A percentile compares a stretch with the other conserved stretches of the same genome.
Conservation (phyloP, 2,797 vertebrate species). For the Choloepus didactylus region DNA sequence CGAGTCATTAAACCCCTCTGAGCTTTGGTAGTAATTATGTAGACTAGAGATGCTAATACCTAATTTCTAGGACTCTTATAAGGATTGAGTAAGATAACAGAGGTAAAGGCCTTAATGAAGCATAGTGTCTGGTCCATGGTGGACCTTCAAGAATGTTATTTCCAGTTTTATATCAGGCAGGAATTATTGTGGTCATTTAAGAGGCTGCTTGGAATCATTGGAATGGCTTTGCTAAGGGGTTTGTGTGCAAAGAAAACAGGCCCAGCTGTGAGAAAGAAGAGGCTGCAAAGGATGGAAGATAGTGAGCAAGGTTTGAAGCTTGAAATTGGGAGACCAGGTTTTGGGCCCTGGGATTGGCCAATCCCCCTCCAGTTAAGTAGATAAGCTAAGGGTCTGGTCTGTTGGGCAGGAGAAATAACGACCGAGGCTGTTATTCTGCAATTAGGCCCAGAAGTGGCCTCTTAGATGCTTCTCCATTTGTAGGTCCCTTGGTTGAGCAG, state of each 20-base stretch:
- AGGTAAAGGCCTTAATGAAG: background rate
- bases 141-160: background rate
- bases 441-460: background rate
- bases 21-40: background rate
- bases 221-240: background rate
- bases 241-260: background rate
- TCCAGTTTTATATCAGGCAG: background rate
- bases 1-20: background rate
- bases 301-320: background rate
- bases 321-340: background rate
- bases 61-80: background rate
- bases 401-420: constrained; percentile 18
- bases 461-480: constrained; percentile 45
- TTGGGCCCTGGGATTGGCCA: background rate
- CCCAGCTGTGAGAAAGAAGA: accelerated
- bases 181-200: background rate
- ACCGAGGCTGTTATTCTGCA: constrained; percentile 27
- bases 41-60: background rate
- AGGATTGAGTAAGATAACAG: background rate
- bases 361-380: background rate
- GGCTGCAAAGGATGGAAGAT: background rate
- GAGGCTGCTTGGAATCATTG: background rate
- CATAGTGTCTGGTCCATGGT: accelerated
- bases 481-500: background rate
- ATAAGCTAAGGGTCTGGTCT: background rate